These are phyloP conservation scores for Hydrozoanthus tunicans DNA, from an alignment of 64 coral and sea anemone species.

Conservation along the genomic window DNA sequence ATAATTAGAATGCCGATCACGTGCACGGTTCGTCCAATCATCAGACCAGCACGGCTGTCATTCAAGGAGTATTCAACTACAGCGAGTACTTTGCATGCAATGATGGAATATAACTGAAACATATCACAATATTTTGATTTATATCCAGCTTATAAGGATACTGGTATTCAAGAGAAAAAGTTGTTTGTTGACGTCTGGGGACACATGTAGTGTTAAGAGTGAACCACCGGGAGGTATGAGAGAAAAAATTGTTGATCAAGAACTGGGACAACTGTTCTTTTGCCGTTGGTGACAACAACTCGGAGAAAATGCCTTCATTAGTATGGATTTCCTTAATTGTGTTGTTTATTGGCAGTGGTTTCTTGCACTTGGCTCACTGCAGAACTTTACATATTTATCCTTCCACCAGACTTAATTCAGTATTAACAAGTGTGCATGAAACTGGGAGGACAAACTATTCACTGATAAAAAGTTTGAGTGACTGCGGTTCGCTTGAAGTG, in stretches of 20 bases:
- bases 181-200: neutral
- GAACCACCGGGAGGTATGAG: neutral
- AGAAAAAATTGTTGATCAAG: neutral
- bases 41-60: slow-evolving; percentile 3
- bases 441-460: slow-evolving; percentile 62
- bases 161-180: neutral
- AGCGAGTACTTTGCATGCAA: slow-evolving; percentile 32
- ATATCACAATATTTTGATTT: slow-evolving; percentile 50
- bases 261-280: slow-evolving; percentile 51
- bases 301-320: slow-evolving; percentile 8
- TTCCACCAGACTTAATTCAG: slow-evolving; percentile 53
- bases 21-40: slow-evolving; percentile 35
- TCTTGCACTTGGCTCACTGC: neutral
- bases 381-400: slow-evolving; percentile 48
- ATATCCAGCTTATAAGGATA: slow-evolving; percentile 2
- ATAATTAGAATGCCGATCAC: slow-evolving; percentile 8
- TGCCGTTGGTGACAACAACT: slow-evolving; percentile 44
- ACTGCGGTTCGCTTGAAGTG: slow-evolving; percentile 47
- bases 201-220: neutral
- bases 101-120: slow-evolving; percentile 18
- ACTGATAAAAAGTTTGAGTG: slow-evolving; percentile 36
- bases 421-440: slow-evolving; percentile 71
- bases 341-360: slow-evolving; percentile 4
- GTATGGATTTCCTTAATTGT: slow-evolving; percentile 10
- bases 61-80: slow-evolving; percentile 6